Base-by-base conservation (phyloP, 2,797 vertebrate species). In the Pseudomugil tenellus region DNA sequence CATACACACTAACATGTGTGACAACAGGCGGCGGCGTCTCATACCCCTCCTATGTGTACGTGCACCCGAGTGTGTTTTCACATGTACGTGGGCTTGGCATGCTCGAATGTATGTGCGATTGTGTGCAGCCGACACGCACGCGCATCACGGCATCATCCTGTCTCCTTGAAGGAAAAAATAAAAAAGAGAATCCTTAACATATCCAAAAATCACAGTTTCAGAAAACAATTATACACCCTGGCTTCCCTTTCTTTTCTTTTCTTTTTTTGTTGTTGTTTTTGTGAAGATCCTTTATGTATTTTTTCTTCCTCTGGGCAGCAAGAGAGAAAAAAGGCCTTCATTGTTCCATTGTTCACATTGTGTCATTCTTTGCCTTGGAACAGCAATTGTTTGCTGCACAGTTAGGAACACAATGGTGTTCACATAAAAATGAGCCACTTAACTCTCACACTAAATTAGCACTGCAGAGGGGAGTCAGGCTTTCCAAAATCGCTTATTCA, bases 351-450 rank as follows among this genome's bases (percentile, higher is more conserved):
- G 91, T 93, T 93, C 90, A 89, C 90, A 87, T 87, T 88, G 87
- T 92, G 86, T 90, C 89, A 84, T 91, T 91, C 91, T 89, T 91
- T 92, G 88, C 87, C 85, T 91, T 89, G 87, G 83, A 92, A 91
- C 90, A 86, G 87, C 89, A 51, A 92, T 93, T 93, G 92, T 94
- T 93, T 93, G 90, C 91, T 86, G 90, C 89, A 91, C 87, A 88
- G 86, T 89, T 89, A 92, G 89, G 70, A 92, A 87, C 90, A 93
- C 92, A 93, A 92, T 91, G 85, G 89, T 81, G 83, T 91, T 90
- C 88, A 92, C 88, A 93, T 88, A 92, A 91, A 92, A 93, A 91
- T 88, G 87, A 91, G 92, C 84, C 90, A 92, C 92, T 93, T 92
- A 91, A 84, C 90, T 91, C 90, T 85, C 84, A 79, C 89, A 91